Percentiles rank a stretch among this genome's conserved stretches.
These are phyloP conservation scores for Pomatorhinus ruficollis DNA, from an alignment of 2,113 vertebrate species.

Conservation along the genomic window DNA sequence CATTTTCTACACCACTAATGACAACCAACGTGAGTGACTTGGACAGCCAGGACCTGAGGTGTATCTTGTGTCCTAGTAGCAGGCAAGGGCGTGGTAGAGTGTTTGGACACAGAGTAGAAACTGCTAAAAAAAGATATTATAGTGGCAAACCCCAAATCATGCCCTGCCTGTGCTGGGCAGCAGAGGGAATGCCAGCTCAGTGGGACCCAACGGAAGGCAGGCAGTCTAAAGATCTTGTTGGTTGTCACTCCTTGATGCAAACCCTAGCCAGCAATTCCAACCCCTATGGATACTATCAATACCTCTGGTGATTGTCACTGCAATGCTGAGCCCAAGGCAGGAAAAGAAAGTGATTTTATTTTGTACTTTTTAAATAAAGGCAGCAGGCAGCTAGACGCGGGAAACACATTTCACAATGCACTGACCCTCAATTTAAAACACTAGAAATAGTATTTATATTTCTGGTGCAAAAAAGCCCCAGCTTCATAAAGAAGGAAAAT, in stretches of 20 bases:
- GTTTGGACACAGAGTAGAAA: background rate
- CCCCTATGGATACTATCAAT: background rate
- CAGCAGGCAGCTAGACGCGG: background rate
- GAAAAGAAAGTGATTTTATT: background rate
- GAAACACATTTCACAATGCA: background rate
- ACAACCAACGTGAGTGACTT: rapidly evolving
- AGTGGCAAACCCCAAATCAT: background rate
- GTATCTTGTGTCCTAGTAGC: background rate
- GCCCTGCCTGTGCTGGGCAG: background rate
- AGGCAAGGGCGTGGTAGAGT: background rate
- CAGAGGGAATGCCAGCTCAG: background rate
- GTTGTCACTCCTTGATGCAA: background rate
- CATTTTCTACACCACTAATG: background rate
- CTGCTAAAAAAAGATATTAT: background rate
- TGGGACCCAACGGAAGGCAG: rapidly evolving
- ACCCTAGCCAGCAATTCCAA: background rate
- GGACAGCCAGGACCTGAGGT: background rate
- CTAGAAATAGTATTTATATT: background rate
- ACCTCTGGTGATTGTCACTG: background rate
- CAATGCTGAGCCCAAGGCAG: background rate
- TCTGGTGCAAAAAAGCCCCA: background rate
- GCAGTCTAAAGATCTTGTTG: background rate
- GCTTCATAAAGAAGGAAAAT: background rate
- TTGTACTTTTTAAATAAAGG: background rate
- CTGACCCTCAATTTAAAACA: background rate